Base-by-base conservation (phyloP, 1,140 invertebrate species). In the Ostrea edulis region DNA sequence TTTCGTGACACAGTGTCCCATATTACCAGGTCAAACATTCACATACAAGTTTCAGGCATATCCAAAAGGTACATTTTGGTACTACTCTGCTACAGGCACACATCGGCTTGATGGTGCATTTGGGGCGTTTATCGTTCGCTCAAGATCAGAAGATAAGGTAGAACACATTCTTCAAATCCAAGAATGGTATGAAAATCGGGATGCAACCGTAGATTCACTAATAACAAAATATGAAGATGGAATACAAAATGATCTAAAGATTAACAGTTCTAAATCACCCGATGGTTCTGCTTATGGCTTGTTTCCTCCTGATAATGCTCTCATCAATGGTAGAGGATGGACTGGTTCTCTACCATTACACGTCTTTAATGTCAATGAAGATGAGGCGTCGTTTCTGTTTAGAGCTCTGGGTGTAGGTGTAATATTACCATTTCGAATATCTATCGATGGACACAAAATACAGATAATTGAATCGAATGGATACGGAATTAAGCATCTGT, bases 1-100 rank as follows among this genome's bases (percentile, higher is more conserved):
- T 8, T 97, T 97, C 89, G 96, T 98, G 11, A 98, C 97, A 0
- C 98, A 98, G 94, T 98, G 98, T 94, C 98, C 98, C 9, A 98
- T 98, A 91, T 95, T 96, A 87, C 96, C 97, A 93, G 97, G 97
- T 92, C 97, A 97, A 92, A 97, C 96, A 0, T 98, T 98, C 95
- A 97, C 97, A 91, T 98, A 98, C 92, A 96, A 97, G 94, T 98
- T 94, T 65, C 53, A 77, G 77, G 92, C 92, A 0, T 14, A 86
- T 22, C 90, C 90, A 9, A 87, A 85, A 12, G 94, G 94, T 0
- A 94, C 94, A 2, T 92, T 90, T 86, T 93, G 92, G 92, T 94
- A 94, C 85, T 93, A 94, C 86, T 88, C 93, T 0, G 93, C 94
- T 85, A 85, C 91, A 9, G 93, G 92, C 0, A 54, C 81, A 12